Evolutionary conservation across 1,140 invertebrate species (phyloP), one percentile per base, ranked within the genome.

Genomic region (Centruroides sculpturatus): DNA sequence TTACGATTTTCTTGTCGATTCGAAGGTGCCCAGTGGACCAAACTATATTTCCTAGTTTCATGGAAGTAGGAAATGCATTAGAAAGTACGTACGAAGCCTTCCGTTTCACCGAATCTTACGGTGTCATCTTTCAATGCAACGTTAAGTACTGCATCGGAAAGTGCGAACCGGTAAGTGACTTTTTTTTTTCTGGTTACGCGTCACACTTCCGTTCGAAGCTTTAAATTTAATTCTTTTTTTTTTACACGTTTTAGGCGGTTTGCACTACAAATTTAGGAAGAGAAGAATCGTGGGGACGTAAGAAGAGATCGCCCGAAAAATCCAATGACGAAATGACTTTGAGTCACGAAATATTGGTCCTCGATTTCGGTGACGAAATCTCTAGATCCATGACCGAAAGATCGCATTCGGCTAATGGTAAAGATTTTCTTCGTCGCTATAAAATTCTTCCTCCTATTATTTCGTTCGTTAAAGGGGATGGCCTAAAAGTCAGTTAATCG

Each of bases 121-220:
- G 92, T 35, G 91, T 95, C 53, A 95, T 95, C 71, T 95, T 95
- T 83, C 92, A 95, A 71, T 95, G 92, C 73, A 95, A 95, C 71
- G 92, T 95, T 60, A 94, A 94, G 72, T 95, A 95, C 74, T 95
- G 92, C 74, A 78, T 95, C 56, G 92, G 92, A 72, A 89, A 88
- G 60, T 95, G 92, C 71, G 89, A 94, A 75, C 88, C 91, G 69
- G 88, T 91, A 79, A 61, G 63, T 66, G 11, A 47, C 47, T 13
- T 3, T 5, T 53, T 41, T 41, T 23, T 23, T 23, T 23, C 23
- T 23, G 23, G 23, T 23, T 23, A 23, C 23, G 23, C 2, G 23
- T 23, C 23, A 23, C 23, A 23, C 23, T 23, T 23, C 23, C 2
- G 23, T 23, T 23, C 1, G 23, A 23, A 23, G 23, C 23, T 23